Percentiles rank a stretch among this genome's conserved stretches.
Evolutionary conservation across 2,797 vertebrate genomes (phyloP).

Genomic region (Pangasius larnaudii): DNA sequence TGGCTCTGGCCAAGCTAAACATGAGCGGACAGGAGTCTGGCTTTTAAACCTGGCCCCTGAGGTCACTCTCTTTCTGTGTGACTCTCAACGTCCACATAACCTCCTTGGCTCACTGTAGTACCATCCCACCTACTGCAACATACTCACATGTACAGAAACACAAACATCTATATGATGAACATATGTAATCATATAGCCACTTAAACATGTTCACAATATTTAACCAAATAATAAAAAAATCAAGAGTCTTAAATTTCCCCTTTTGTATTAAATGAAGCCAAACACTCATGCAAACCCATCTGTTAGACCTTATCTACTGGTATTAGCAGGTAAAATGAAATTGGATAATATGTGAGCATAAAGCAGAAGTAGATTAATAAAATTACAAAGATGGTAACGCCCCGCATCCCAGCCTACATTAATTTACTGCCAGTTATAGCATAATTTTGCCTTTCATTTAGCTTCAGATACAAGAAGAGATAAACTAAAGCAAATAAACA

Average conservation of each 20-base stretch:
- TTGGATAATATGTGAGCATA: conserved; percentile 27
- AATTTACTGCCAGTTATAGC: conserved; percentile 51
- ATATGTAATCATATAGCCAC: conserved; percentile 16
- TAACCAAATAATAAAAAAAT: conserved; percentile 18
- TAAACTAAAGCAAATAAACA: conserved; percentile 75
- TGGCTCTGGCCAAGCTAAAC: conserved; percentile 93
- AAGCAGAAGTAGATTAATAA: conserved; percentile 38
- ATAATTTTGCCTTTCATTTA: conserved; percentile 46
- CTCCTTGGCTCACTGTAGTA: conserved; percentile 36
- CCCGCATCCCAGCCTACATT: conserved; percentile 27
- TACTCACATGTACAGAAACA: conserved; percentile 30
- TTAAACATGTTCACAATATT: conserved; percentile 33
- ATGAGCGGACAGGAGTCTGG: conserved; percentile 87
- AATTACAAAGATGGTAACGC: conserved; percentile 35
- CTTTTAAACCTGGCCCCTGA: conserved; percentile 81
- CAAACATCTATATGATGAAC: conserved; percentile 27
- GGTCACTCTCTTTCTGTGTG: conserved; percentile 51
- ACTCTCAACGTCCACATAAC: conserved; percentile 37
- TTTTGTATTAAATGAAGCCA: conserved; percentile 31
- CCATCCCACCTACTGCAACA: conserved; percentile 45
- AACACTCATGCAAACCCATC: conserved; percentile 10
- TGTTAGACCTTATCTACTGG: conserved; percentile 49
- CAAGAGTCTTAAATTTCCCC: background rate
- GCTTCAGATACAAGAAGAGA: conserved; percentile 56
- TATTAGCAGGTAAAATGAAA: conserved; percentile 30